Evolutionary conservation across 2,797 vertebrate species (phyloP).

Genomic region (Halcyon badia): DNA sequence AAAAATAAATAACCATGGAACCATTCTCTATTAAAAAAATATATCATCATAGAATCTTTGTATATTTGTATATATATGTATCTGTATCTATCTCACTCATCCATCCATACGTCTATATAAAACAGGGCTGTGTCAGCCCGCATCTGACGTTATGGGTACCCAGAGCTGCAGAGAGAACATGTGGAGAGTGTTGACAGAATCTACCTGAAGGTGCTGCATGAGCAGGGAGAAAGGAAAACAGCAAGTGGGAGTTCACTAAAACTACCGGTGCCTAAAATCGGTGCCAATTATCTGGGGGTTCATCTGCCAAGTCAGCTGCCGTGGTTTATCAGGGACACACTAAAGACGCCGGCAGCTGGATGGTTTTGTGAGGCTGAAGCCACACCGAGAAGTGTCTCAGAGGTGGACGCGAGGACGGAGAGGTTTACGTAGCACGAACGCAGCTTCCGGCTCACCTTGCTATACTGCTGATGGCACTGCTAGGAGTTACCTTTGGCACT

Average conservation of each 20-base stretch:
- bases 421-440: fast-evolving
- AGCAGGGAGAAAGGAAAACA: neutral
- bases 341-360: neutral
- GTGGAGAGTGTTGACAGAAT: neutral
- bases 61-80: too few species aligned
- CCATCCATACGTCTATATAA: fast-evolving
- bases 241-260: neutral
- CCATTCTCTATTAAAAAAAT: too few species aligned
- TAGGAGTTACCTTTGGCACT: slow-evolving; percentile 91
- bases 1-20: too few species aligned
- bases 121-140: neutral
- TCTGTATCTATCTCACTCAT: too few species aligned
- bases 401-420: neutral
- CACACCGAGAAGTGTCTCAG: neutral
- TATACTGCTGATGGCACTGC: slow-evolving; percentile 90
- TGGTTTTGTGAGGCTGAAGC: neutral
- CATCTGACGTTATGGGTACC: neutral
- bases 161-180: fast-evolving
- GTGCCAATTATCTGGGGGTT: neutral
- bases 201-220: neutral
- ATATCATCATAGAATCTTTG: too few species aligned
- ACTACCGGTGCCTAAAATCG: neutral
- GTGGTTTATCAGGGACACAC: fast-evolving
- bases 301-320: neutral
- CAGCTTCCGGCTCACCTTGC: slow-evolving; percentile 81